A percentile compares a stretch with the other conserved stretches of the same genome.
Evolutionary conservation across 2,797 vertebrate genomes (phyloP).

Genomic region (Siniperca obscura): DNA sequence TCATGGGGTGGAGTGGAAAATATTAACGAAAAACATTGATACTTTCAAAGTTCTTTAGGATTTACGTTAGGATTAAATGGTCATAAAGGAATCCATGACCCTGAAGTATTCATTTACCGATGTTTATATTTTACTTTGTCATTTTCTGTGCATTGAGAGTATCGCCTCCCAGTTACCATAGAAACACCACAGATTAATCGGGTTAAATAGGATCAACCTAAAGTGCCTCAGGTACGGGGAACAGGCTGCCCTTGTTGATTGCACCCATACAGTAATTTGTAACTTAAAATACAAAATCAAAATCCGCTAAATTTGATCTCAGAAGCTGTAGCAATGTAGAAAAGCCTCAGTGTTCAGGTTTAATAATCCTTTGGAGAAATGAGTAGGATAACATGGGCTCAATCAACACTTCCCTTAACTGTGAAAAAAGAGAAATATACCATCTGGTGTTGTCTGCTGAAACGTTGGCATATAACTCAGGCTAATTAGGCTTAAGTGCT

Average conservation of each 20-base stretch:
- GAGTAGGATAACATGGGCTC: conserved; percentile 26
- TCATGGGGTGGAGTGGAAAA: not conserved
- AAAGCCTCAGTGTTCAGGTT: not conserved
- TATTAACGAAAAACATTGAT: not conserved
- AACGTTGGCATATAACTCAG: conserved; percentile 26
- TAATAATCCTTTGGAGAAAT: conserved; percentile 7
- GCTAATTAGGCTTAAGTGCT: conserved; percentile 59
- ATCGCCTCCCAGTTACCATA: conserved; percentile 22
- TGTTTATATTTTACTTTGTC: not conserved
- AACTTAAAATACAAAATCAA: not conserved
- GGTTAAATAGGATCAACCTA: not conserved
- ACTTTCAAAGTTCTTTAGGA: not conserved
- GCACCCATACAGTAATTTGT: no score
- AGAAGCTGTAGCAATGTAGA: not conserved
- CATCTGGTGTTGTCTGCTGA: conserved; percentile 66
- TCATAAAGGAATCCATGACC: no score
- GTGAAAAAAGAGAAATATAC: conserved; percentile 42
- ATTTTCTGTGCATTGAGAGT: not conserved
- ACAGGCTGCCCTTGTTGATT: not conserved
- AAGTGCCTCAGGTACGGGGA: not conserved
- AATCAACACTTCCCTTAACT: conserved; percentile 63
- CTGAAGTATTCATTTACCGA: not conserved
- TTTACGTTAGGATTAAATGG: not conserved
- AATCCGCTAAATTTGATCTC: not conserved
- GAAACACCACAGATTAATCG: conserved; percentile 20